Base-by-base conservation (phyloP, 1,140 invertebrate genomes). In the Lucilia cuprina region DNA sequence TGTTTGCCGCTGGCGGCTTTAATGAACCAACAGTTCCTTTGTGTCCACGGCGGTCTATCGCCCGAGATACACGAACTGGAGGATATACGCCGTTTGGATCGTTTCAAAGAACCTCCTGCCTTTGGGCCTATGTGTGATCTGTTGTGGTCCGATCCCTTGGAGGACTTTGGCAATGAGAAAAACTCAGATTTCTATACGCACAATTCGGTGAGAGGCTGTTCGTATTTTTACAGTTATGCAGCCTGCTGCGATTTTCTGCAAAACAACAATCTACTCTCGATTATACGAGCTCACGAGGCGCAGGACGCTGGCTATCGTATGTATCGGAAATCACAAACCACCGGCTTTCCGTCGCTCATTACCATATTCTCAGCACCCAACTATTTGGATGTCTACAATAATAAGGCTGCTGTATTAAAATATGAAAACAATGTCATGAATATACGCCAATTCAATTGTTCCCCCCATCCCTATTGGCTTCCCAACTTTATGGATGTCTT, bases 351-450 rank as follows among this genome's bases (percentile, higher is more conserved):
- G 88, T 99, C 98, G 90, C 95, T 99, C 88, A 99, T 99, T 89
- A 99, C 98, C 88, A 99, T 99, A 92, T 99, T 99, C 92, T 99
- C 97, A 90, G 98, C 98, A 91, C 98, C 98, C 87, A 99, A 99
- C 93, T 99, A 99, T 93, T 94, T 99, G 93, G 98, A 99, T 94
- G 98, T 99, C 85, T 99, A 99, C 93, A 99, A 99, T 93, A 99
- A 99, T 93, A 99, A 99, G 95, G 98, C 98, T 91, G 98, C 98
- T 88, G 98, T 99, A 91, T 93, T 99, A 88, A 99, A 99, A 92
- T 99, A 99, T 94, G 98, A 99, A 94, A 99, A 99, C 93, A 99
- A 99, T 93, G 98, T 99, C 86, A 99, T 99, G 98, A 99, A 99
- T 92, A 99, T 99, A 89, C 95, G 98, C 89, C 98, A 99, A 93